A percentile compares a stretch with the other conserved stretches of the same genome.
These are phyloP conservation scores for Cartodere bifasciata DNA, from an alignment of 2,888 invertebrate species.

Conservation along the genomic window DNA sequence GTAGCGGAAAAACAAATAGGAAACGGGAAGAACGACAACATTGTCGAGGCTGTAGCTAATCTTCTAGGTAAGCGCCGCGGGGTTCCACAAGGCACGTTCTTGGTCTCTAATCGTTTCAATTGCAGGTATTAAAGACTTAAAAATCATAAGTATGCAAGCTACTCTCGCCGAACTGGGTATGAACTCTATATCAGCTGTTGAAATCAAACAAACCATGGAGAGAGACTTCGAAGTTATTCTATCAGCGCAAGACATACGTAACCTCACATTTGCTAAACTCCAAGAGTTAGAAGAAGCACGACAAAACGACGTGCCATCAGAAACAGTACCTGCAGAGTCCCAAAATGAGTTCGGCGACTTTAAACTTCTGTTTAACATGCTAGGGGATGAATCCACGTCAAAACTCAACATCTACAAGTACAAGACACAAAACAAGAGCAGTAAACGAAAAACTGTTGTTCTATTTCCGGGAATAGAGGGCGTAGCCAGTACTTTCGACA, in stretches of 20 bases:
- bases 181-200: slow-evolving; percentile 94
- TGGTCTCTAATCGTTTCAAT: no score
- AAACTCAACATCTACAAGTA: no score
- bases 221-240: slow-evolving; percentile 75
- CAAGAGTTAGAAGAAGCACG: no score
- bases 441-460: no score
- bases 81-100: no score
- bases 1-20: slow-evolving; percentile 52
- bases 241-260: slow-evolving; percentile 72
- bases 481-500: slow-evolving; percentile 40
- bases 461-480: slow-evolving; percentile 66
- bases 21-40: slow-evolving; percentile 43
- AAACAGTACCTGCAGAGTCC: no score
- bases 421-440: no score
- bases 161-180: slow-evolving; percentile 82
- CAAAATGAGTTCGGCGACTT: no score
- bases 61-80: slow-evolving; percentile 44
- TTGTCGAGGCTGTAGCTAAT: slow-evolving; percentile 51
- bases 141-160: slow-evolving; percentile 53
- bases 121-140: no score
- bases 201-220: slow-evolving; percentile 84
- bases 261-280: slow-evolving; percentile 64
- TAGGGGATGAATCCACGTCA: slow-evolving; percentile 46
- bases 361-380: slow-evolving; percentile 44
- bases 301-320: slow-evolving; percentile 5